Conservation (phyloP, 2,888 invertebrate species). For the Platycheirus rosarum region DNA sequence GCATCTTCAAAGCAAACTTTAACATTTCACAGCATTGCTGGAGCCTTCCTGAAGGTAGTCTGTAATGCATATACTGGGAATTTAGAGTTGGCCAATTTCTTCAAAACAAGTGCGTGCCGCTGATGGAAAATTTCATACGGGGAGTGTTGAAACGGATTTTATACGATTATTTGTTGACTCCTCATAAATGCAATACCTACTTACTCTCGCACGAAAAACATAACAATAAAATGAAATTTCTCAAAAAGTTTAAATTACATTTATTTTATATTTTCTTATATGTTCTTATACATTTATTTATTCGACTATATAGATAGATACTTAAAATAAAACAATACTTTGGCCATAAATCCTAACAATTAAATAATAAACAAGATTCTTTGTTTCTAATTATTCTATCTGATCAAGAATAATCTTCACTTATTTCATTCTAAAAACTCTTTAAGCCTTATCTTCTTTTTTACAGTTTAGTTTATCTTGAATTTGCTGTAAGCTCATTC, state of each 20-base stretch:
- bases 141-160: too few species aligned
- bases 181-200: too few species aligned
- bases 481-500: conserved; percentile 92
- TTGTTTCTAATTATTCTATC: neutral
- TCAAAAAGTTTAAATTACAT: neutral
- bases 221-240: neutral
- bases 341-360: conserved; percentile 8
- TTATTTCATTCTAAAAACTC: neutral
- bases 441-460: conserved; percentile 77
- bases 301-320: neutral
- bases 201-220: too few species aligned
- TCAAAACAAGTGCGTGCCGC: too few species aligned
- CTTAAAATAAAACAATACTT: conserved; percentile 26
- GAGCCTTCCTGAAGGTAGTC: too few species aligned
- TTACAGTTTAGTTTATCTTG: conserved; percentile 87
- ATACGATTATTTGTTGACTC: too few species aligned
- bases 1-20: too few species aligned
- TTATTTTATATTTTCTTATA: neutral
- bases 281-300: neutral
- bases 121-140: too few species aligned
- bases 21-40: too few species aligned
- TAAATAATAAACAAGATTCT: conserved; percentile 8
- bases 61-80: too few species aligned
- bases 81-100: too few species aligned
- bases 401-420: neutral